A percentile compares a stretch with the other conserved stretches of the same genome.
These are phyloP conservation scores for Biston betularia DNA, from an alignment of 2,888 invertebrate genomes.

Conservation along the genomic window DNA sequence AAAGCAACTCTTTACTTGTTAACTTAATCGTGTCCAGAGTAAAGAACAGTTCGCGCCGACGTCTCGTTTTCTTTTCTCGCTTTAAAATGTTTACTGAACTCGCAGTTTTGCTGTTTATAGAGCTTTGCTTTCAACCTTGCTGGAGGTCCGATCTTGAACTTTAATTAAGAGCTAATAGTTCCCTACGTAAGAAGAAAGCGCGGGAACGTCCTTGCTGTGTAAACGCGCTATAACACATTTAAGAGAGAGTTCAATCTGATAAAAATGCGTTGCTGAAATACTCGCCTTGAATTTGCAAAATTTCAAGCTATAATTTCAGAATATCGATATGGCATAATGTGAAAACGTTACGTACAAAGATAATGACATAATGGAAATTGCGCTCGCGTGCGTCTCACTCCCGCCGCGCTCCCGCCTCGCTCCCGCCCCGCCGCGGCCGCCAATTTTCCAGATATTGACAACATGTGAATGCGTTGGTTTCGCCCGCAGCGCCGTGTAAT, in stretches of 20 bases:
- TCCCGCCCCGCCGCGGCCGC: neutral
- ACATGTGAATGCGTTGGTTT: constrained; percentile 19
- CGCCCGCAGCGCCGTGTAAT: neutral
- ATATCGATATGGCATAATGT: neutral
- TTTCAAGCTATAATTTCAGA: neutral
- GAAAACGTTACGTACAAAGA: constrained; percentile 3
- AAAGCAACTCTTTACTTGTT: constrained; percentile 3
- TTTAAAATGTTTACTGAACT: neutral
- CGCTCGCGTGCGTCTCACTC: neutral
- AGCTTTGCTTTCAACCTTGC: neutral
- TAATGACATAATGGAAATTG: constrained; percentile 16
- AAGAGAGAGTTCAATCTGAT: too few relatives aligned
- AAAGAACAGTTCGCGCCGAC: constrained; percentile 2
- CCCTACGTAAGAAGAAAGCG: too few relatives aligned
- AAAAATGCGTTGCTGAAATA: too few relatives aligned
- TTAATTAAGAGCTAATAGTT: too few relatives aligned
- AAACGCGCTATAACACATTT: too few relatives aligned
- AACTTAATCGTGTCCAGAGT: constrained; percentile 5
- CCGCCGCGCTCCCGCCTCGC: neutral
- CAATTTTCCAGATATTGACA: constrained; percentile 17
- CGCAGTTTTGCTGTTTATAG: neutral
- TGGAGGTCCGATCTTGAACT: too few relatives aligned
- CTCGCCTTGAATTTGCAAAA: too few relatives aligned
- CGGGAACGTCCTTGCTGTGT: too few relatives aligned
- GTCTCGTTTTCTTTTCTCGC: neutral